phyloP scores from a whole-genome alignment of 2,113 vertebrate species.

The Lagopus muta region DNA sequence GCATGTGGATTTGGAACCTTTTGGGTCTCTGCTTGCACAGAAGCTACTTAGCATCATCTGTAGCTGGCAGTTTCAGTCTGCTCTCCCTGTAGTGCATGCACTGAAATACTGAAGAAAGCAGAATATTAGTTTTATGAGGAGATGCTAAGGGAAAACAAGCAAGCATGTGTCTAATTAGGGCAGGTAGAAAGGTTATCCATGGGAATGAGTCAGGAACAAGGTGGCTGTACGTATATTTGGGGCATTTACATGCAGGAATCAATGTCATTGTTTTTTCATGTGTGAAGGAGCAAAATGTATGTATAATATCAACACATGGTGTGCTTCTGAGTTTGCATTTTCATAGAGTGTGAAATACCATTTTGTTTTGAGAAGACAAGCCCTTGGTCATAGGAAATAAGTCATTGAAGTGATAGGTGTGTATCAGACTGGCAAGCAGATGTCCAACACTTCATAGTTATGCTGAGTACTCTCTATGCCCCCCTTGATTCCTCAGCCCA shows the following conservation, averaged over 20 bases:
- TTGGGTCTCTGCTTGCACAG: neutral
- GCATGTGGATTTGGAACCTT: neutral
- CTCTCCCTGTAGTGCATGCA: neutral
- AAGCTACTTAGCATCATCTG: neutral
- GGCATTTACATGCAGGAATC: neutral
- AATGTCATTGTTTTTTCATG: neutral
- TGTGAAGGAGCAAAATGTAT: constrained; percentile 6
- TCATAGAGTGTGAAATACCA: neutral
- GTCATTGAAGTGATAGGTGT: neutral
- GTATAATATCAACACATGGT: neutral
- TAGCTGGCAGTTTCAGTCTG: constrained; percentile 31
- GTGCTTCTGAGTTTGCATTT: neutral
- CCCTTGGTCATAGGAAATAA: neutral
- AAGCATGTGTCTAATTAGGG: neutral
- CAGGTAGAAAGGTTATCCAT: neutral
- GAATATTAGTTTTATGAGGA: neutral
- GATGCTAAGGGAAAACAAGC: neutral
- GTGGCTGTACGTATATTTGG: constrained; percentile 18
- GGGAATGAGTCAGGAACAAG: constrained; percentile 35
- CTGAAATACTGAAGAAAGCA: neutral
- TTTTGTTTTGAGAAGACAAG: neutral
- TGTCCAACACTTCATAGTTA: too few relatives aligned
- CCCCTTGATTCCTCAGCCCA: too few relatives aligned
- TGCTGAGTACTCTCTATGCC: too few relatives aligned
- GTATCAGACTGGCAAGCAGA: neutral